Base-by-base conservation (phyloP, 2,888 invertebrate species). In the Lysandra coridon region DNA sequence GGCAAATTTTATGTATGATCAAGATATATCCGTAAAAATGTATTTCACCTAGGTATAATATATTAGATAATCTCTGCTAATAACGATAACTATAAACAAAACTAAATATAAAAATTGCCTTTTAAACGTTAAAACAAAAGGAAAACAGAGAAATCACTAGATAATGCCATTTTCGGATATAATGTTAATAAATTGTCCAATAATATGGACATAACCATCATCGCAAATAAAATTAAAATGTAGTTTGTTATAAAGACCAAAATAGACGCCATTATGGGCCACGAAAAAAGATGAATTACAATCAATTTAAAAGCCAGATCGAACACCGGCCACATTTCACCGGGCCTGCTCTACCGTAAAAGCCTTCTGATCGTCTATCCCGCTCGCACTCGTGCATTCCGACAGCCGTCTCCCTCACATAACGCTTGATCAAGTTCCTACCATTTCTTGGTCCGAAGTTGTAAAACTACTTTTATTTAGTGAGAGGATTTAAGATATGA, bases 301-400 rank as follows among this genome's bases (percentile, higher is more conserved):
- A 92, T 93, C 93, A 94, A 94, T 93, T 93, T 93, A 93, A 92
- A 91, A 91, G 90, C 92, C 90, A 90, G 92, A 91, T 92, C 90
- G 89, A 92, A 93, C 91, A 92, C 82, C 88, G 88, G 88, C 93
- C 91, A 91, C 94, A 93, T 94, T 93, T 94, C 92, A 87, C 93
- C 88, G 87, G 88, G 92, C 89, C 92, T 90, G 89, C 87, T 94
- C 94, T 92, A 94, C 94, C 93, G 93, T 94, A 94, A 94, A 93
- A 94, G 93, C 94, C 94, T 92, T 92, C 93, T 90, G 92, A 91
- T 91, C 90, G 86, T 85, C 84, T 86, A 81, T 88, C 89, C 85
- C 85, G 89, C 88, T 91, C 88, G 82, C 85, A 88, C 88, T 78
- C 85, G 85, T 87, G 74, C 83, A 73, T 80, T 80, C 80, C 81